Evolutionary conservation across 2,888 invertebrate genomes (phyloP).

Genomic region (Diaperis boleti): DNA sequence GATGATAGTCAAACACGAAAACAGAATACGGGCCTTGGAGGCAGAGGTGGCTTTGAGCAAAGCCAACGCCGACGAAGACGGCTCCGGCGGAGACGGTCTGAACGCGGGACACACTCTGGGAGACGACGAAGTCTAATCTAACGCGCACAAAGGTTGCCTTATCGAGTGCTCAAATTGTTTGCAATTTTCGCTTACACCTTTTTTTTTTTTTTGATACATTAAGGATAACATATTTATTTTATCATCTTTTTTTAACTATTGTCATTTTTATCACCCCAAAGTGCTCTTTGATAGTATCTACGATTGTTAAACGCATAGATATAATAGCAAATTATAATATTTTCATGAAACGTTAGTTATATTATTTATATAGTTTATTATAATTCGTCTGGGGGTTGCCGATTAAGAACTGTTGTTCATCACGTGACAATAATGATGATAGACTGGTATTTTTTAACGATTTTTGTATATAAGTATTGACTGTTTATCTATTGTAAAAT

Average conservation of each 20-base stretch:
- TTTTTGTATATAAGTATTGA: conserved; percentile 17
- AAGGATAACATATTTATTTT: conserved; percentile 51
- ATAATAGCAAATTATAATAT: conserved; percentile 24
- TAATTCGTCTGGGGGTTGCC: conserved; percentile 15
- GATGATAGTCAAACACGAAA: conserved; percentile 95
- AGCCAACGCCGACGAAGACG: conserved; percentile 61
- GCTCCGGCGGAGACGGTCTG: conserved; percentile 64
- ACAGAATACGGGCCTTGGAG: conserved; percentile 83
- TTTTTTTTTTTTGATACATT: conserved; percentile 52
- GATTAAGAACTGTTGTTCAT: background rate
- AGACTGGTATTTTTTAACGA: conserved; percentile 3
- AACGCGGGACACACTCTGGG: conserved; percentile 66
- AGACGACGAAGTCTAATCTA: conserved; percentile 71
- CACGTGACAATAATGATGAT: conserved; percentile 28
- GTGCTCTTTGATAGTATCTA: conserved; percentile 35
- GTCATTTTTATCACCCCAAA: conserved; percentile 48
- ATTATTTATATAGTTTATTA: conserved; percentile 40
- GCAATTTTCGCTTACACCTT: conserved; percentile 48
- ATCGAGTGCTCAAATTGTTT: conserved; percentile 45
- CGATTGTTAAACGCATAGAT: conserved; percentile 30
- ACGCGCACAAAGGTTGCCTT: conserved; percentile 38
- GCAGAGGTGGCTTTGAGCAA: conserved; percentile 68
- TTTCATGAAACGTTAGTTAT: conserved; percentile 37
- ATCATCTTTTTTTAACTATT: conserved; percentile 32
- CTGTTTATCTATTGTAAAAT: background rate